Evolutionary conservation across 2,888 invertebrate species (phyloP).

Genomic region (Horisme vitalbata): DNA sequence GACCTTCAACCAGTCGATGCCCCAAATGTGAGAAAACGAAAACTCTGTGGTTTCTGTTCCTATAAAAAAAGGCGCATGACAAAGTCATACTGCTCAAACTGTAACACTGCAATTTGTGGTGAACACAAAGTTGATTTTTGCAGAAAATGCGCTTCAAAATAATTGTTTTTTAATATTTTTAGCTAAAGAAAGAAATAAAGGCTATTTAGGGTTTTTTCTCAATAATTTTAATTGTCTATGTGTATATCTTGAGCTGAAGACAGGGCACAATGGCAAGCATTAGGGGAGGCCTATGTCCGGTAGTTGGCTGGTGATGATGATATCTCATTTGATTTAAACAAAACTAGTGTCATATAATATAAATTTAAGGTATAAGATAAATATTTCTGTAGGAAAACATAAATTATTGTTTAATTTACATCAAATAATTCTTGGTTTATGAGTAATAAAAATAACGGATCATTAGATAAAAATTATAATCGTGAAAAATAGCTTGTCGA

Average conservation of each 20-base stretch:
- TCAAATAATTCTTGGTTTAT: constrained; percentile 6
- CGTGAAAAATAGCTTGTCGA: too few species aligned
- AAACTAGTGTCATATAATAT: constrained; percentile 9
- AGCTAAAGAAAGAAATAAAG: constrained; percentile 10
- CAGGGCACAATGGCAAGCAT: too few species aligned
- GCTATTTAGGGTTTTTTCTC: constrained; percentile 7
- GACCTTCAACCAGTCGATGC: constrained; percentile 11
- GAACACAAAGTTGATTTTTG: constrained; percentile 13
- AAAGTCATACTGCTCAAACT: constrained; percentile 16
- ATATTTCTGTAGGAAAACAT: constrained; percentile 8
- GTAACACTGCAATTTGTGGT: constrained; percentile 16
- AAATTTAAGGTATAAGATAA: constrained; percentile 13
- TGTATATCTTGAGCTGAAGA: too few species aligned
- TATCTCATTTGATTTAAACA: constrained; percentile 8
- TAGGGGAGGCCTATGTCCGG: too few species aligned
- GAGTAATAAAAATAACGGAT: constrained; percentile 7
- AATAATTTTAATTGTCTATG: constrained; percentile 7
- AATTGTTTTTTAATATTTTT: constrained; percentile 8
- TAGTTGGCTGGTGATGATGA: too few species aligned
- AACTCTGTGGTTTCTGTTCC: constrained; percentile 13
- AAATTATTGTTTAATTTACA: constrained; percentile 9
- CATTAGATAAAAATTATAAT: too few species aligned
- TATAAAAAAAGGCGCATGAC: constrained; percentile 16
- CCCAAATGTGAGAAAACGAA: constrained; percentile 9
- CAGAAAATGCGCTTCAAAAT: too few species aligned